Percentiles rank a stretch among this genome's conserved stretches.
Evolutionary conservation across 2,797 vertebrate species (phyloP).

Genomic region (Pteropus rufus): DNA sequence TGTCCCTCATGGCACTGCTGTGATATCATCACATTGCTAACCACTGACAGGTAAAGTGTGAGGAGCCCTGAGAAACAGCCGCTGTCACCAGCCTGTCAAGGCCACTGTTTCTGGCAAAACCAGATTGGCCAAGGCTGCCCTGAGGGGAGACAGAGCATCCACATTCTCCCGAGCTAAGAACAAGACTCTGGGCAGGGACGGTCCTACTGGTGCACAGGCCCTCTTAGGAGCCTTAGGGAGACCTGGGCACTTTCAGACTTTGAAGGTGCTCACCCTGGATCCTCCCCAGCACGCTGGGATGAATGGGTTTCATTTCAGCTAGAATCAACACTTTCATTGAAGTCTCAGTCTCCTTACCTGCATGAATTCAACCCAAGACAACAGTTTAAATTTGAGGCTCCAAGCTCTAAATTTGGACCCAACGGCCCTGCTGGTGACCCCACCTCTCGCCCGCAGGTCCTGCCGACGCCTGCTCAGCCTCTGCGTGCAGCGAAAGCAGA

Average conservation of each 20-base stretch:
- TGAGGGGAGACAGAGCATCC: background rate
- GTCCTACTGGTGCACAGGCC: background rate
- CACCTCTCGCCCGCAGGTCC: background rate
- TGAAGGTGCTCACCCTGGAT: background rate
- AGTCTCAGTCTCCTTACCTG: background rate
- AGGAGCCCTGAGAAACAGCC: background rate
- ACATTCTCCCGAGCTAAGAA: background rate
- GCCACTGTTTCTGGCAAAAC: background rate
- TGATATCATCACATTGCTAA: constrained; percentile 38
- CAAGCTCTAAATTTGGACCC: background rate
- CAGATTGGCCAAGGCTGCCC: background rate
- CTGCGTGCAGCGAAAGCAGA: background rate
- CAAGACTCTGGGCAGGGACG: background rate
- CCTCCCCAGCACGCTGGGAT: background rate
- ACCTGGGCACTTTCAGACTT: background rate
- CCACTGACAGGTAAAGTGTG: background rate
- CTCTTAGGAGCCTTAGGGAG: background rate
- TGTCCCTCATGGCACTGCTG: constrained; percentile 63
- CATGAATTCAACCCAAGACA: background rate
- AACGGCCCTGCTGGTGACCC: background rate
- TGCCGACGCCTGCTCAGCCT: background rate
- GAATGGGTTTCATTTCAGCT: background rate
- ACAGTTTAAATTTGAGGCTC: background rate
- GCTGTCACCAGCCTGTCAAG: background rate
- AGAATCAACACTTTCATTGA: background rate